Evolutionary conservation across 2,113 vertebrate species (phyloP), one percentile per base, ranked within the genome.

Genomic region (Cromileptes altivelis): DNA sequence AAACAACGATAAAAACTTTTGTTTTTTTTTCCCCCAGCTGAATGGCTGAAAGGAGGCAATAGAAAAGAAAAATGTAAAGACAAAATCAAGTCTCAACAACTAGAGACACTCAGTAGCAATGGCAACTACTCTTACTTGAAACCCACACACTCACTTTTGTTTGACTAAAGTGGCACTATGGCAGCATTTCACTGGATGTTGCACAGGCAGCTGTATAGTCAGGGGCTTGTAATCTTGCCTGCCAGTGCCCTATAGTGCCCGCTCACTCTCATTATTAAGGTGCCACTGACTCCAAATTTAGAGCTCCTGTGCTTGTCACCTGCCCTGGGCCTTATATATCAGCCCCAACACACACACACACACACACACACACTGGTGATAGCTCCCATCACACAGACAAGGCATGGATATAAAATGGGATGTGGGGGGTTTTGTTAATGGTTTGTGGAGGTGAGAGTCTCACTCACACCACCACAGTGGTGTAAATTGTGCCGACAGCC

Each of bases 221-320:
- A 70, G 56, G 57, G 47, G 74, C 70, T 80, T 85, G 75, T 77
- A 79, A 61, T 89, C 72, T 81, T 47, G 23, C 56, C 80, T 77
- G 65, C 60, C 40, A 23, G 27, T 78, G 88, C 60, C 58, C 70
- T 64, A 60, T 68, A 73, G 42, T 79, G 69, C 55, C 79, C 21
- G 11, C 37, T 81, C 61, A 70, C 25, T 89, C 65, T 83, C 80
- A 90, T 93, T 93, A 91, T 84, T 71, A 85, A 84, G 85, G 84
- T 92, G 81, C 85, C 60, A 81, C 63, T 19, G 27, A 73, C 77
- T 88, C 80, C 86, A 86, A 80, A 93, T 93, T 92, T 93, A 94
- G 78, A 86, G 81, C 84, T 82, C 71, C 80, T 83, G 62, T 89
- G 63, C 80, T 84, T 89, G 78, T 80, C 82, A 89, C 82, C 70